Evolutionary conservation across 2,888 invertebrate species (phyloP).

Genomic region (Oligia fasciuncula): DNA sequence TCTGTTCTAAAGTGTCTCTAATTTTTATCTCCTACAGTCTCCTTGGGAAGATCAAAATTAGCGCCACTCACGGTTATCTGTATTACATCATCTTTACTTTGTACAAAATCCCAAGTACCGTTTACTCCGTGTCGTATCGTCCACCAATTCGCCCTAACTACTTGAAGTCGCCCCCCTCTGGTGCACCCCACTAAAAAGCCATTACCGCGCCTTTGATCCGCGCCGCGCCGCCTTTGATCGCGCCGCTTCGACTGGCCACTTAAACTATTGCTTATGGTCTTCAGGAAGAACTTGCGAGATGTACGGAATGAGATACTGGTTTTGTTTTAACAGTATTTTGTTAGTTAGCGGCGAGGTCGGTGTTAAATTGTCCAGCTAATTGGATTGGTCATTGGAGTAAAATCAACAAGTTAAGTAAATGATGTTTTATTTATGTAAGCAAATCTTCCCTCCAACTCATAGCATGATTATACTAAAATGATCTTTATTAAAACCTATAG

Average conservation of each 20-base stretch:
- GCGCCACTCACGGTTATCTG: conserved; percentile 22
- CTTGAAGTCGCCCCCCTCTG: conserved; percentile 73
- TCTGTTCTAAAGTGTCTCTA: background rate
- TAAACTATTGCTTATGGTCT: conserved; percentile 78
- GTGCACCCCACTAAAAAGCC: conserved; percentile 83
- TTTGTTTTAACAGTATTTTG: conserved; percentile 40
- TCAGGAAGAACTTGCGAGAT: conserved; percentile 58
- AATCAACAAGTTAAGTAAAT: background rate
- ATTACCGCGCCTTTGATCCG: conserved; percentile 86
- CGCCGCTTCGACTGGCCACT: conserved; percentile 84
- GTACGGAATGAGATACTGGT: conserved; percentile 32
- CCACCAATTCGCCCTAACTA: conserved; percentile 75
- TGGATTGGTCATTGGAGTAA: conserved; percentile 13
- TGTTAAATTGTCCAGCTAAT: conserved; percentile 26
- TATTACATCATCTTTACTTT: background rate
- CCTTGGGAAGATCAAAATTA: conserved; percentile 17
- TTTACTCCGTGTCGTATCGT: conserved; percentile 50
- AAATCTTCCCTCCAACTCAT: background rate
- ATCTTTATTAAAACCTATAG: background rate
- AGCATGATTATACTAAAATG: background rate
- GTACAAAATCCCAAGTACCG: conserved; percentile 24
- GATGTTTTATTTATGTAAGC: background rate
- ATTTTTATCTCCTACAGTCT: background rate
- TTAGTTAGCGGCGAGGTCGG: conserved; percentile 17
- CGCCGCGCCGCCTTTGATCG: conserved; percentile 83